Evolutionary conservation across 2,113 vertebrate species (phyloP).

Genomic region (Setophaga coronata): DNA sequence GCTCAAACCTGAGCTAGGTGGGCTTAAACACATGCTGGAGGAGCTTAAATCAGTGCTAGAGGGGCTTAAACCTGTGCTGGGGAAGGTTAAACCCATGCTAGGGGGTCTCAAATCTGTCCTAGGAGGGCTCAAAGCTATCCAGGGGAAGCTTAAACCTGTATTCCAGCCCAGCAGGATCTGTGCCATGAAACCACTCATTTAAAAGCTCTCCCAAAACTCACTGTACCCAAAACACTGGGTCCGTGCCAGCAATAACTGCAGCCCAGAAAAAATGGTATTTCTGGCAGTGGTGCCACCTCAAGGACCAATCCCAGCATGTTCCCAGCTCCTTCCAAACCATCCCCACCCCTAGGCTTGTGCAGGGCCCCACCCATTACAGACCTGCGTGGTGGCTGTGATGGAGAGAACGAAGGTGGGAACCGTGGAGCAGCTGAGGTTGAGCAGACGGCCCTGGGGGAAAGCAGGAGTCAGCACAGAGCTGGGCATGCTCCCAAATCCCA

Average conservation of each 20-base stretch:
- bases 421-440: constrained; percentile 97
- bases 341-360: fast-evolving
- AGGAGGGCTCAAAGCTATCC: not conserved
- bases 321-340: not conserved
- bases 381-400: constrained; percentile 98
- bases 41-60: not conserved
- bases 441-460: constrained; percentile 87
- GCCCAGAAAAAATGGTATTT: not conserved
- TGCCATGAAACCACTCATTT: not conserved
- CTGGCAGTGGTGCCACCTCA: not conserved
- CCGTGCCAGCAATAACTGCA: not conserved
- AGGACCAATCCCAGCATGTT: not conserved
- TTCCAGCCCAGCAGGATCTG: not conserved
- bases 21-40: not conserved
- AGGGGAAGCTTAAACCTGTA: not conserved
- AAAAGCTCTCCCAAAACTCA: not conserved
- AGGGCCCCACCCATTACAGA: constrained; percentile 25
- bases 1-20: not conserved
- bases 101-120: not conserved
- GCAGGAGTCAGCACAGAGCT: not conserved
- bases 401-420: constrained; percentile 97
- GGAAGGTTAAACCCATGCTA: not conserved
- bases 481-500: not conserved
- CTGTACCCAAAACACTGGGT: not conserved
- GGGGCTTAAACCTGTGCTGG: not conserved